Evolutionary conservation across 2,797 vertebrate genomes (phyloP), one percentile per base, ranked within the genome.

Genomic region (Spheniscus humboldti): DNA sequence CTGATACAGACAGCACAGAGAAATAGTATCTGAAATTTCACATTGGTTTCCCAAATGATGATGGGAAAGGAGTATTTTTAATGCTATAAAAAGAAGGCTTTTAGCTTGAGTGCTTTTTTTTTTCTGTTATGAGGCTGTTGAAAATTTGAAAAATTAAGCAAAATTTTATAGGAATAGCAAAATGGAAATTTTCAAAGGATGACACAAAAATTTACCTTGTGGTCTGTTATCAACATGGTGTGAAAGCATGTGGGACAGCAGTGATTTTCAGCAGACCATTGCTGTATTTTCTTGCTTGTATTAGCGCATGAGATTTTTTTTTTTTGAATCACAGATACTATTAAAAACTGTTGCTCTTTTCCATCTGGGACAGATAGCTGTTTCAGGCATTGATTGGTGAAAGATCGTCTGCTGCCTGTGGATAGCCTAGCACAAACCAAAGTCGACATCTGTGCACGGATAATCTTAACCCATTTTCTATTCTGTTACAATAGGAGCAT

Each of bases 351-450:
- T 56, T 88, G 59, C 81, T 96, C 24, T 90, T 94, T 75, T 93
- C 76, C 84, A 78, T 30, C 90, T 92, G 90, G 68, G 45, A 81
- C 73, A 90, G 53, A 69, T 62, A 74, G 24, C 81, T 86, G 52
- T 56, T 92, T 66, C 17, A 69, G 37, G 39, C 75, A 79, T 85
- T 85, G 64, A 90, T 87, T 79, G 75, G 64, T 85, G 79, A 63
- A 90, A 80, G 78, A 91, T 97, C 68, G 66, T 90, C 87, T 96
- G 76, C 53, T 94, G 86, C 88, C 75, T 96, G 68, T 92, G 85
- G 88, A 76, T 62, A 95, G 93, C 71, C 50, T 35, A 72, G 72
- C 92, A 86, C 88, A 95, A 96, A 96, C 96, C 94, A 96, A 93
- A 97, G 83, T 91, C 86, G 96, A 10, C 95, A 92, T 94, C 90